These are phyloP conservation scores for Trachythela sp. DNA, from an alignment of 64 coral and sea anemone genomes.

Conservation along the genomic window DNA sequence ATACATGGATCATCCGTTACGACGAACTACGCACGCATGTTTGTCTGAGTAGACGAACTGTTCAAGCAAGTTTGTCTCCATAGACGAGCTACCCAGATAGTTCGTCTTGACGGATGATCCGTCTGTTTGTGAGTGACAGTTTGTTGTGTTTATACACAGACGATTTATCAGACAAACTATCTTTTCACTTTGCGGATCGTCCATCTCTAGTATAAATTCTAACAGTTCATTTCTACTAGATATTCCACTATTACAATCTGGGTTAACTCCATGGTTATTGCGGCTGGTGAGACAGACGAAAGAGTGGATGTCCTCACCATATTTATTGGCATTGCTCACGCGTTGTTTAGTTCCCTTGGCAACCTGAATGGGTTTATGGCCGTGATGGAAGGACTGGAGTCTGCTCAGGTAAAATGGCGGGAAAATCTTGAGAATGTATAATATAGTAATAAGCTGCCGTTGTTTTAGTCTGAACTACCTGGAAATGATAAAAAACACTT, in stretches of 20 bases:
- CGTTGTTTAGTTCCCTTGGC: neutral
- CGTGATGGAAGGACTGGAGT: conserved; percentile 14
- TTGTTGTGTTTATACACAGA: no score
- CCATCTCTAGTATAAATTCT: neutral
- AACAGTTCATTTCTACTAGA: neutral
- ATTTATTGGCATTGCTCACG: conserved; percentile 2
- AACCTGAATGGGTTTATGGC: conserved; percentile 13
- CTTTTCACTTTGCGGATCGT: no score
- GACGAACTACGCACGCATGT: no score
- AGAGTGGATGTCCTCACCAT: neutral
- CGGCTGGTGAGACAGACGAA: neutral
- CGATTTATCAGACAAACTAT: no score
- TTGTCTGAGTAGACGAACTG: no score
- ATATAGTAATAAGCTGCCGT: neutral
- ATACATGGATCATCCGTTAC: no score
- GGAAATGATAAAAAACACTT: no score
- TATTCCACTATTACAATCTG: neutral
- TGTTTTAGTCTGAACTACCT: neutral
- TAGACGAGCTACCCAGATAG: no score
- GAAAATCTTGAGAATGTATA: neutral
- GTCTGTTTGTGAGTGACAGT: no score
- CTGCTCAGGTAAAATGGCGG: neutral
- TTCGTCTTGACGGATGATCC: no score
- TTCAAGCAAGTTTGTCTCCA: no score
- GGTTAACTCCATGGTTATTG: neutral